Conservation (phyloP, 2,888 invertebrate species). For the Cepaea hortensis region DNA sequence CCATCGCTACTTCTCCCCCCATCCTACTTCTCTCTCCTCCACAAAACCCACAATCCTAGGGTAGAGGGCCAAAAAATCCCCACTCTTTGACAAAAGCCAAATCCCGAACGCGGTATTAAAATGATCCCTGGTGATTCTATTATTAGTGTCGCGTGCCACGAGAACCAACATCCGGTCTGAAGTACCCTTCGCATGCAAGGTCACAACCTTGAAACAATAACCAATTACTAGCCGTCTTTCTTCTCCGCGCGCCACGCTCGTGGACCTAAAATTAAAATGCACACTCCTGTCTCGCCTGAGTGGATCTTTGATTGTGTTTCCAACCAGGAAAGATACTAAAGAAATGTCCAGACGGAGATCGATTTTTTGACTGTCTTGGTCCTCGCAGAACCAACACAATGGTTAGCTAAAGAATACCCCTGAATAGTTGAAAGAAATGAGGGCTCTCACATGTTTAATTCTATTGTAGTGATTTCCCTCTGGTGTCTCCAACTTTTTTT, state of each 20-base stretch:
- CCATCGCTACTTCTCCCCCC: not conserved
- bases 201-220: conserved; percentile 37
- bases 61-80: not conserved
- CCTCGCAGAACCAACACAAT: not conserved
- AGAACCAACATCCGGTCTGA: conserved; percentile 7
- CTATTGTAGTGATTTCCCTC: no score
- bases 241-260: not conserved
- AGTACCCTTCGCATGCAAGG: conserved; percentile 15
- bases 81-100: not conserved
- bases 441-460: not conserved
- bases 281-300: not conserved
- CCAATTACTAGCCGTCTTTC: not conserved
- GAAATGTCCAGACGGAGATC: no score
- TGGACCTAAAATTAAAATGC: not conserved
- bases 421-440: not conserved
- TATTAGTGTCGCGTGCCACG: not conserved
- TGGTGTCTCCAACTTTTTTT: no score
- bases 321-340: no score
- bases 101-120: not conserved
- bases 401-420: not conserved
- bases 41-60: not conserved
- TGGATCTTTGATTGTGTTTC: conserved; percentile 2
- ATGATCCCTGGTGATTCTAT: not conserved
- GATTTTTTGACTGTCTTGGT: no score
- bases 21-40: not conserved